Percentiles rank a stretch among this genome's conserved stretches.
Conservation (phyloP, 53 echinoderm and acorn worm species). For the Temnopleurus reevesii region DNA sequence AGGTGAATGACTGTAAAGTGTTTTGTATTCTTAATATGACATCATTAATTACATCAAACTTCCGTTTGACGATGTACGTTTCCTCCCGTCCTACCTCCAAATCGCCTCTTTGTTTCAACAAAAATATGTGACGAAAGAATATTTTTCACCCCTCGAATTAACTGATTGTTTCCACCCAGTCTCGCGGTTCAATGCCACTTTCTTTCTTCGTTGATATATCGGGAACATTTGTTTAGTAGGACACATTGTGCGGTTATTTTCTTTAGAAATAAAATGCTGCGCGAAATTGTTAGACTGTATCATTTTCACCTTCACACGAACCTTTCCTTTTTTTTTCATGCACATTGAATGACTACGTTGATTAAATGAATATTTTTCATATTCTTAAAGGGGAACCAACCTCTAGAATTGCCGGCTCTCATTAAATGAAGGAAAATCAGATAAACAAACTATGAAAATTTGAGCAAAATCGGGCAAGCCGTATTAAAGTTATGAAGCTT, state of each 20-base stretch:
- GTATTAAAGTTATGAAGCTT: too few relatives aligned
- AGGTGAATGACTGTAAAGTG: neutral
- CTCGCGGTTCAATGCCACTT: neutral
- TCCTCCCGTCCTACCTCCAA: neutral
- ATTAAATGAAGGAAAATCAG: too few relatives aligned
- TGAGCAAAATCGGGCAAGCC: too few relatives aligned
- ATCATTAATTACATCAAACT: conserved; percentile 13
- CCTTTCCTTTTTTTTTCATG: too few relatives aligned
- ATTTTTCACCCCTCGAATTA: neutral
- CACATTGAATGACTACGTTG: neutral
- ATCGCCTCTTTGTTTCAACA: neutral
- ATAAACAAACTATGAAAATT: too few relatives aligned
- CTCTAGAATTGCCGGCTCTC: too few relatives aligned
- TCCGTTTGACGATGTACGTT: neutral
- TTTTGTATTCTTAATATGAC: neutral
- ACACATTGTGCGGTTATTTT: neutral
- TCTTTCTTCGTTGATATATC: neutral
- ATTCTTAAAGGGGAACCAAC: neutral
- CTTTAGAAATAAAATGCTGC: neutral
- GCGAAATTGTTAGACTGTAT: neutral
- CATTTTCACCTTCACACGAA: too few relatives aligned
- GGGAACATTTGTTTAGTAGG: neutral
- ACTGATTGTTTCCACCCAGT: neutral
- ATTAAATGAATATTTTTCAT: neutral
- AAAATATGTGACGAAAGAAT: neutral